Conservation (phyloP, 2,113 vertebrate genomes). For the Melanostigma gelatinosum region DNA sequence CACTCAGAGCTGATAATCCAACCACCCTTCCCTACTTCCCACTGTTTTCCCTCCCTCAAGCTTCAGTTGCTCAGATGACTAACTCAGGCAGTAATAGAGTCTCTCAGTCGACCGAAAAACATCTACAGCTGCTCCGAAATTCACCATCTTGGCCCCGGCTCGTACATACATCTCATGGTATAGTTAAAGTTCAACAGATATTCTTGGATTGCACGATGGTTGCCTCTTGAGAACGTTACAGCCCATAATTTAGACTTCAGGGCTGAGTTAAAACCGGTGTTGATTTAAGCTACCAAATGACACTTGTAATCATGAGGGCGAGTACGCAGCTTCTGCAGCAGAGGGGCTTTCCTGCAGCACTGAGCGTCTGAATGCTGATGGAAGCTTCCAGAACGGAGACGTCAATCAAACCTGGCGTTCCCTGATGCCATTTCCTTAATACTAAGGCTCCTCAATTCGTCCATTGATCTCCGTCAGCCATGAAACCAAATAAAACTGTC, state of each 20-base stretch:
- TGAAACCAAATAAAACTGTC: conserved; percentile 74
- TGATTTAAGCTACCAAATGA: conserved; percentile 63
- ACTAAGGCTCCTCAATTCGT: conserved; percentile 56
- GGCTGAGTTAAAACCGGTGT: conserved; percentile 51
- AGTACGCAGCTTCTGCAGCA: conserved; percentile 27
- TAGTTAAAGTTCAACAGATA: conserved; percentile 49
- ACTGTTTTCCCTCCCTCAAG: conserved; percentile 72
- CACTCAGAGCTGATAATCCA: conserved; percentile 79
- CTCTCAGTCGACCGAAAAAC: conserved; percentile 59
- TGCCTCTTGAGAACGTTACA: conserved; percentile 42
- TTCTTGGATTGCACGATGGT: conserved; percentile 45
- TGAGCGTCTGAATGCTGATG: not conserved
- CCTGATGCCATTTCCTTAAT: conserved; percentile 57
- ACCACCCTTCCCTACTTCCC: conserved; percentile 70
- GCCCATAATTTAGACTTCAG: conserved; percentile 33
- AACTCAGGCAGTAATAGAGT: conserved; percentile 69
- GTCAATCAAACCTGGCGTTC: conserved; percentile 51
- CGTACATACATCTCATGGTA: conserved; percentile 33
- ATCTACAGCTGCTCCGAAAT: conserved; percentile 72
- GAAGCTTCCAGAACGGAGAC: conserved; percentile 22
- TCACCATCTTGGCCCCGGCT: conserved; percentile 11
- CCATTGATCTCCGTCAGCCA: conserved; percentile 68
- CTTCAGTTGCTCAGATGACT: conserved; percentile 68
- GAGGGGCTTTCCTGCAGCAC: not conserved
- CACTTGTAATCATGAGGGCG: conserved; percentile 42